Conservation (phyloP, 2,888 invertebrate species). For the Nomada ferruginata region DNA sequence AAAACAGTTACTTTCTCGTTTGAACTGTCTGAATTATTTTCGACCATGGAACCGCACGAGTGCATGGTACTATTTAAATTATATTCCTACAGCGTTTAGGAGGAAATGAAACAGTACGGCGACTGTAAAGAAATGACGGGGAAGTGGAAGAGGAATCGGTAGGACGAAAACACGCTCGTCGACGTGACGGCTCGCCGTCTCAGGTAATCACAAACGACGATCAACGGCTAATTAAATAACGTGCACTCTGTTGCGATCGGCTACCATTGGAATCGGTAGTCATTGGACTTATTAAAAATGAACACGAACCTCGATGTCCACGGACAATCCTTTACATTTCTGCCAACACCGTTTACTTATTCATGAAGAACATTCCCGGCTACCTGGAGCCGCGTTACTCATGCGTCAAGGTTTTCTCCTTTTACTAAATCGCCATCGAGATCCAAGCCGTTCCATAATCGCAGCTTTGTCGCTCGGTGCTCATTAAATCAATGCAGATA, state of each 20-base stretch:
- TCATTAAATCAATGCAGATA: constrained; percentile 13
- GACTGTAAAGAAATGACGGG: background rate
- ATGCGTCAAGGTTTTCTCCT: background rate
- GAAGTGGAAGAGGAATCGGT: background rate
- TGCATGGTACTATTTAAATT: too few species aligned
- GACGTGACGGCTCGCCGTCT: too few species aligned
- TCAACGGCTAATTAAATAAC: constrained; percentile 5
- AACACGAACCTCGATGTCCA: background rate
- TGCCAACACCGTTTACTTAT: background rate
- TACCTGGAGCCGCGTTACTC: background rate
- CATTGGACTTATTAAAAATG: background rate
- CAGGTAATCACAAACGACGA: constrained; percentile 15
- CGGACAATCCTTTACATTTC: background rate
- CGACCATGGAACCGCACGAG: too few species aligned
- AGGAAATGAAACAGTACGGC: too few species aligned
- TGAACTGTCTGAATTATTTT: too few species aligned
- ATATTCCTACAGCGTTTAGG: too few species aligned
- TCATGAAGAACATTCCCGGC: background rate
- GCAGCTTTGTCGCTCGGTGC: constrained; percentile 1
- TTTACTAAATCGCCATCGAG: constrained; percentile 27
- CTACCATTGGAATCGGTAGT: background rate
- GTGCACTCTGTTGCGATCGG: background rate
- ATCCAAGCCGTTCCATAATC: background rate
- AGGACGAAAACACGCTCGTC: too few species aligned
- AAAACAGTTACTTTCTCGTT: too few species aligned